Conservation (phyloP, 2,888 invertebrate genomes). For the Hirudinaria manillensis region DNA sequence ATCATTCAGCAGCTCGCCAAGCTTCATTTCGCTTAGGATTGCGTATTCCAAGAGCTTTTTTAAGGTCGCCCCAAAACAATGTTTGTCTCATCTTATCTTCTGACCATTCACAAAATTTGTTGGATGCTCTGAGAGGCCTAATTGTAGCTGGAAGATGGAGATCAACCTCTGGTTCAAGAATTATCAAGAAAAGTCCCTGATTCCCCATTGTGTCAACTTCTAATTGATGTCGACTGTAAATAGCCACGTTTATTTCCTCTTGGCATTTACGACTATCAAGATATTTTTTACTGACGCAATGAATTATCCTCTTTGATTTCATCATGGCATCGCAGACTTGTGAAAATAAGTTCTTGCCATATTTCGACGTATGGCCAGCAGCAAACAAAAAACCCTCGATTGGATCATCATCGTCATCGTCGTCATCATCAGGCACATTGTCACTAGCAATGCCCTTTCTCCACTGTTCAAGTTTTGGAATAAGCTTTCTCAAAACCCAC, state of each 20-base stretch:
- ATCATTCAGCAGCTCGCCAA: too few relatives aligned
- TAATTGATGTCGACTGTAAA: background rate
- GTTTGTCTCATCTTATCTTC: constrained; percentile 12
- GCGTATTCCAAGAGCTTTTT: background rate
- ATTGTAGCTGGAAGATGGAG: background rate
- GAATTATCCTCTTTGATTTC: background rate
- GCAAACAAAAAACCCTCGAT: background rate
- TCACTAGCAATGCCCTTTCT: background rate
- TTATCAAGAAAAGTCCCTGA: background rate
- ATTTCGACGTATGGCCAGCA: background rate
- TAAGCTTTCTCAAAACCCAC: background rate
- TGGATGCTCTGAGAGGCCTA: background rate
- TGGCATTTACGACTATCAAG: background rate
- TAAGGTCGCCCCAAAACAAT: constrained; percentile 9
- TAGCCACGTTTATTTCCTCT: background rate
- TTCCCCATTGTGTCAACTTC: background rate
- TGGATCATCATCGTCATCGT: background rate
- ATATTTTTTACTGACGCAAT: background rate
- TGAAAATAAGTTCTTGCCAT: background rate
- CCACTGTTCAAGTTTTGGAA: constrained; percentile 3
- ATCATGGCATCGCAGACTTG: background rate
- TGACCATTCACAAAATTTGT: constrained; percentile 9
- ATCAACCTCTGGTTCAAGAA: constrained; percentile 18
- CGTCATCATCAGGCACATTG: background rate
- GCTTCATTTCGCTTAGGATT: too few relatives aligned